These are phyloP conservation scores for Rhagium mordax DNA, from an alignment of 2,888 invertebrate species.

Conservation along the genomic window DNA sequence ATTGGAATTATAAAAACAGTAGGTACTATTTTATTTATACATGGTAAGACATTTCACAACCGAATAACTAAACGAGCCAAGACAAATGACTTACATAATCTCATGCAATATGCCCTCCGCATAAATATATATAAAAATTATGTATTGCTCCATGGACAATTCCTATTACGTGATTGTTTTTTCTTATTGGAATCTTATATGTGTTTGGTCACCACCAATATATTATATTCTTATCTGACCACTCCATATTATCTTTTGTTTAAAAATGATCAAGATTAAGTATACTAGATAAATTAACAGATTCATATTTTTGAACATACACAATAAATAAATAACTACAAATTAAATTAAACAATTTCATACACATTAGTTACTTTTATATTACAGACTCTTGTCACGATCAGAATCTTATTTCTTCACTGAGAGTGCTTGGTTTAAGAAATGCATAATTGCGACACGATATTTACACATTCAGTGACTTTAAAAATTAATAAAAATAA, in stretches of 20 bases:
- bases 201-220: constrained; percentile 5
- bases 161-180: not conserved
- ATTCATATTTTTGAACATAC: not conserved
- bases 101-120: not conserved
- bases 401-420: not conserved
- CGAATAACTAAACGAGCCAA: too few species aligned
- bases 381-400: not conserved
- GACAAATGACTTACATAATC: constrained; percentile 1
- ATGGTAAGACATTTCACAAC: not conserved
- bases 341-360: not conserved
- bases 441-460: not conserved
- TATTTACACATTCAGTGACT: constrained; percentile 9
- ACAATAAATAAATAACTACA: not conserved
- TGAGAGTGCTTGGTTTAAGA: not conserved
- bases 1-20: not conserved
- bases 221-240: constrained; percentile 4
- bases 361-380: not conserved
- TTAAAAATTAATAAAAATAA: not conserved
- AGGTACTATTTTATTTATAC: not conserved
- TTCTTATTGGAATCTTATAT: not conserved
- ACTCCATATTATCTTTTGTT: not conserved
- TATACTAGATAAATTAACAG: not conserved
- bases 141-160: not conserved
- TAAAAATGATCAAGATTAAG: not conserved
- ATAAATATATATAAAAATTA: not conserved